Evolutionary conservation across 2,113 vertebrate genomes (phyloP).

Genomic region (Dicentrarchus labrax): DNA sequence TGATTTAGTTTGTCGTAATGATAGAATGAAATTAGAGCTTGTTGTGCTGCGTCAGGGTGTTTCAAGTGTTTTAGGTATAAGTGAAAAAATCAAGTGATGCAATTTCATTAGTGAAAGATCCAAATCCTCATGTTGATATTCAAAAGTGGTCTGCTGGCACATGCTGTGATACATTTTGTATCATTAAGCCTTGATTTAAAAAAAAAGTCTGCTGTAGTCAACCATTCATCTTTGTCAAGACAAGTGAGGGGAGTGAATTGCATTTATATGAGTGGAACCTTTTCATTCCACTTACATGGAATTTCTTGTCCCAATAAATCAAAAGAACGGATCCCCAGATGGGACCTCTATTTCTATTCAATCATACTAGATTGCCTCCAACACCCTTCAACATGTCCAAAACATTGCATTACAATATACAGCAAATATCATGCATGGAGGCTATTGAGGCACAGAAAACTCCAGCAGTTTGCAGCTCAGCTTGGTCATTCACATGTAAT

Average conservation of each 20-base stretch:
- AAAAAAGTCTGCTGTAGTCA: constrained; percentile 59
- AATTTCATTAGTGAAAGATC: constrained; percentile 30
- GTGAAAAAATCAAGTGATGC: constrained; percentile 3
- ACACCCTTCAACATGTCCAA: constrained; percentile 42
- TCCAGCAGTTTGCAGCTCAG: constrained; percentile 66
- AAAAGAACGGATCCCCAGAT: constrained; percentile 56
- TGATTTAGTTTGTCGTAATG: neutral
- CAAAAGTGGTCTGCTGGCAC: constrained; percentile 69
- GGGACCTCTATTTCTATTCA: constrained; percentile 58
- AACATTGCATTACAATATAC: constrained; percentile 56
- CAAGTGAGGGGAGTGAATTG: constrained; percentile 50
- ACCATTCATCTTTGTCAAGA: constrained; percentile 67
- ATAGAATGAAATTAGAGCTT: constrained; percentile 5
- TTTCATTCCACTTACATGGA: constrained; percentile 58
- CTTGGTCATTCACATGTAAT: constrained; percentile 63
- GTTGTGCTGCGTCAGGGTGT: neutral
- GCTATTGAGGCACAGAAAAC: constrained; percentile 48
- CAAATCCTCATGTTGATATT: constrained; percentile 49
- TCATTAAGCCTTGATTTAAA: constrained; percentile 65
- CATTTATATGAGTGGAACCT: constrained; percentile 61
- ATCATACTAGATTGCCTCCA: constrained; percentile 42
- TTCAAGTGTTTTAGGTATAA: neutral
- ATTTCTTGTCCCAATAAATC: constrained; percentile 63
- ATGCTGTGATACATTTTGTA: constrained; percentile 32
- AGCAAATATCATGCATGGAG: constrained; percentile 57